Percentiles rank a stretch among this genome's conserved stretches.
phyloP scores from a whole-genome alignment of 2,888 invertebrate species.

The Caenorhabditis sp. region DNA sequence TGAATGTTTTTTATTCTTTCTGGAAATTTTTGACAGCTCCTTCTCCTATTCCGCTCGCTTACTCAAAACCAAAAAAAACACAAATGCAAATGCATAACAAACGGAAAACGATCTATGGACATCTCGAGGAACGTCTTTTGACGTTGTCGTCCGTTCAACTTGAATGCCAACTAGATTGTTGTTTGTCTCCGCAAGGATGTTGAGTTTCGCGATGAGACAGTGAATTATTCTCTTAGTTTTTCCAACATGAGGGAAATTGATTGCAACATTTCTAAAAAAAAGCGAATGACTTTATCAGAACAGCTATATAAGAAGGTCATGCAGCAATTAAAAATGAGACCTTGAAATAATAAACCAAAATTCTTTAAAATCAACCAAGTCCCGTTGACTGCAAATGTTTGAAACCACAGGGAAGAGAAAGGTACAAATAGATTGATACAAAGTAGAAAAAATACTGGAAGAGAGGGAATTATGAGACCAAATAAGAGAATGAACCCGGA shows the following conservation, averaged over 20 bases:
- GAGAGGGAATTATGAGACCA: slow-evolving; percentile 23
- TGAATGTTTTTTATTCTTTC: slow-evolving; percentile 20
- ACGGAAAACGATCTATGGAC: slow-evolving; percentile 3
- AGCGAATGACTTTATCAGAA: neutral
- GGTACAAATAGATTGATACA: slow-evolving; percentile 27
- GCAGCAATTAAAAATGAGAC: neutral
- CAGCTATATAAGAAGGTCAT: neutral
- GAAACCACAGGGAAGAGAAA: slow-evolving; percentile 36
- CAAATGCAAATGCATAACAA: slow-evolving; percentile 19
- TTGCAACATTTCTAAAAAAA: too few relatives aligned
- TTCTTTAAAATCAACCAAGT: slow-evolving; percentile 9
- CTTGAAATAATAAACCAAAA: neutral
- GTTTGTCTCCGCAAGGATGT: neutral
- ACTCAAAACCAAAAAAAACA: slow-evolving; percentile 7
- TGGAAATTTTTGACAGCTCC: neutral
- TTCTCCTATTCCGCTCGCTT: neutral
- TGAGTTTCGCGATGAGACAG: neutral
- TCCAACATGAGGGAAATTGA: neutral
- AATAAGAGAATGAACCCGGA: slow-evolving; percentile 31
- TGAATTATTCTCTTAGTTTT: too few relatives aligned
- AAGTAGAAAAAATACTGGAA: slow-evolving; percentile 13
- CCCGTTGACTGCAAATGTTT: slow-evolving; percentile 30
- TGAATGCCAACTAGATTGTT: slow-evolving; percentile 47
- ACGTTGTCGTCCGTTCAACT: slow-evolving; percentile 28
- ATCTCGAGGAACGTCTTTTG: neutral